Conservation (phyloP, 2,888 invertebrate species). For the Dasypogon diadema region DNA sequence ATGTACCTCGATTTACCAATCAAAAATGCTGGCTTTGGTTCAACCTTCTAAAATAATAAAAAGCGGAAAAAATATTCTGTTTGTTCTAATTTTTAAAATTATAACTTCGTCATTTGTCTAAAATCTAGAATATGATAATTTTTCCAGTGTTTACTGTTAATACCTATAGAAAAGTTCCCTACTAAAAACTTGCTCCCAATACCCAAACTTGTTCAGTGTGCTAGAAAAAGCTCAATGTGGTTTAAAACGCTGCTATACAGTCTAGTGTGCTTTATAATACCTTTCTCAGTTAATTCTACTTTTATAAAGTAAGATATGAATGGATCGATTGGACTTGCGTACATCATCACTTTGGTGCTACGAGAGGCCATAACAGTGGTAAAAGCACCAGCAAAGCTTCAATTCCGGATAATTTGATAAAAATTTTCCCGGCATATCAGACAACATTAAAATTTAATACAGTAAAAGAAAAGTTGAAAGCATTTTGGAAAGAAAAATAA, state of each 20-base stretch:
- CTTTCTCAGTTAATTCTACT: not conserved
- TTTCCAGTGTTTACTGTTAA: no score
- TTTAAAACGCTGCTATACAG: not conserved
- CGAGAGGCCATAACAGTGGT: constrained; percentile 30
- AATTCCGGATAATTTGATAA: constrained; percentile 46
- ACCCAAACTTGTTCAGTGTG: no score
- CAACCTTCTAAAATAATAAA: no score
- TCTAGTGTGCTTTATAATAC: not conserved
- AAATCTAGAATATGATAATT: no score
- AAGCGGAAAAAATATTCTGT: no score
- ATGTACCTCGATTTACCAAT: no score
- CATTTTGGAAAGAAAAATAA: not conserved
- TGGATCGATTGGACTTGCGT: constrained; percentile 45
- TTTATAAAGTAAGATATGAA: constrained; percentile 30
- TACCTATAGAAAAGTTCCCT: no score
- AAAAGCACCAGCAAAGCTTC: constrained; percentile 38
- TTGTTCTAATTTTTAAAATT: no score
- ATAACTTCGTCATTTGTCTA: no score
- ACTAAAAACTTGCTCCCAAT: no score
- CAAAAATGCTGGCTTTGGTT: no score
- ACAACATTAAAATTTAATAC: constrained; percentile 6
- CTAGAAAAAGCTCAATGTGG: constrained; percentile 1
- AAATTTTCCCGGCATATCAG: constrained; percentile 49
- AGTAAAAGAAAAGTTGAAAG: not conserved
- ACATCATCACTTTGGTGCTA: not conserved